Evolutionary conservation across 2,888 invertebrate species (phyloP).

Genomic region (Aporophyla lueneburgensis): DNA sequence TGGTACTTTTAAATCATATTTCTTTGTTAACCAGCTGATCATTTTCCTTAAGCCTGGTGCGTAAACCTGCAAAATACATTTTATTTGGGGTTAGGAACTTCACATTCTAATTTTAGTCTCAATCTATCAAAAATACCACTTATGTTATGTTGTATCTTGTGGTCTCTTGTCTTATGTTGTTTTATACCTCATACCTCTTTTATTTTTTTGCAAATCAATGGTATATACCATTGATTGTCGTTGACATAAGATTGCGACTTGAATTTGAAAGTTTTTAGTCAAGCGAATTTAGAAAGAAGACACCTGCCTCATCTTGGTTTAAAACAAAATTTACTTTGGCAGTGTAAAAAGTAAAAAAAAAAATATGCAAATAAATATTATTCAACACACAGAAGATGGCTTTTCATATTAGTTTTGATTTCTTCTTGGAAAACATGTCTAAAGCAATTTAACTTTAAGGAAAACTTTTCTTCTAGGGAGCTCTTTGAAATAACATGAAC

Average conservation of each 20-base stretch:
- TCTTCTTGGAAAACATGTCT: not conserved
- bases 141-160: too few species aligned
- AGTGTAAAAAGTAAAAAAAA: too few species aligned
- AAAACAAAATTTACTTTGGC: too few species aligned
- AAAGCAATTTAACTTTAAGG: slow-evolving; percentile 22
- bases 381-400: not conserved
- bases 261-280: too few species aligned
- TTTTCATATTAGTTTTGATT: not conserved
- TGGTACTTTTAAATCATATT: slow-evolving; percentile 85
- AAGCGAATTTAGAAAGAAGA: too few species aligned
- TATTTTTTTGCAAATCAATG: too few species aligned
- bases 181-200: too few species aligned
- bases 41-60: slow-evolving; percentile 92
- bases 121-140: too few species aligned
- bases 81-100: not conserved
- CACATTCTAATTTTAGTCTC: too few species aligned
- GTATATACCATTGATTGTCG: too few species aligned
- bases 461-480: slow-evolving; percentile 10
- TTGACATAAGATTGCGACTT: too few species aligned
- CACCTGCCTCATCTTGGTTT: not conserved
- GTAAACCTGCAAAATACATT: slow-evolving; percentile 83
- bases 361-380: not conserved
- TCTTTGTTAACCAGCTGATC: slow-evolving; percentile 91
- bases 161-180: too few species aligned
- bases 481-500: slow-evolving; percentile 13